Evolutionary conservation across 2,888 invertebrate species (phyloP).

Genomic region (Erebia epiphron): DNA sequence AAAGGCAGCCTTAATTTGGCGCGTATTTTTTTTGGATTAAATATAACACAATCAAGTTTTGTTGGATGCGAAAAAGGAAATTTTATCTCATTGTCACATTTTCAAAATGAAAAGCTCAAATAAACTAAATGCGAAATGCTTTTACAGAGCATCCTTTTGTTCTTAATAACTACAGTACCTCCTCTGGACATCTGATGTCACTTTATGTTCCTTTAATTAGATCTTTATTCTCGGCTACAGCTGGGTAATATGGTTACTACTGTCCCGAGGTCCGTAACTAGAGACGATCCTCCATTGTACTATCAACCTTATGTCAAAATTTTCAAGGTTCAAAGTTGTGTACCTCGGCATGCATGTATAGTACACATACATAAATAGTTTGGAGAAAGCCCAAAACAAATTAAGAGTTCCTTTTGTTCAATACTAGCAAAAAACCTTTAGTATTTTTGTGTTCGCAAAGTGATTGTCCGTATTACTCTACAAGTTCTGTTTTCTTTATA

Average conservation of each 20-base stretch:
- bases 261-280: slow-evolving; percentile 17
- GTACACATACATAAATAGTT: slow-evolving; percentile 37
- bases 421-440: slow-evolving; percentile 30
- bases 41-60: too few relatives aligned
- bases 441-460: slow-evolving; percentile 32
- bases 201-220: slow-evolving; percentile 39
- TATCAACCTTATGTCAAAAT: slow-evolving; percentile 16
- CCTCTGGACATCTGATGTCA: slow-evolving; percentile 36
- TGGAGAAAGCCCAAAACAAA: slow-evolving; percentile 41
- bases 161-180: slow-evolving; percentile 33
- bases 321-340: slow-evolving; percentile 14
- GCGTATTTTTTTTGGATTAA: too few relatives aligned
- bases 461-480: slow-evolving; percentile 31
- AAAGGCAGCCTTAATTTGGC: too few relatives aligned
- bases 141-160: slow-evolving; percentile 20
- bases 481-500: slow-evolving; percentile 19
- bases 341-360: not conserved
- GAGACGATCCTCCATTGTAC: not conserved
- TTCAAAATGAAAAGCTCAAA: slow-evolving; percentile 4
- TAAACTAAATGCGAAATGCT: slow-evolving; percentile 6
- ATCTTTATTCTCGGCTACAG: slow-evolving; percentile 38
- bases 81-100: not conserved
- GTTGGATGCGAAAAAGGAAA: not conserved
- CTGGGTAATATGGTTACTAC: slow-evolving; percentile 35
- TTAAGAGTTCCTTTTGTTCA: slow-evolving; percentile 41